Conservation (phyloP, 2,113 vertebrate genomes). For the Hydropotes inermis region DNA sequence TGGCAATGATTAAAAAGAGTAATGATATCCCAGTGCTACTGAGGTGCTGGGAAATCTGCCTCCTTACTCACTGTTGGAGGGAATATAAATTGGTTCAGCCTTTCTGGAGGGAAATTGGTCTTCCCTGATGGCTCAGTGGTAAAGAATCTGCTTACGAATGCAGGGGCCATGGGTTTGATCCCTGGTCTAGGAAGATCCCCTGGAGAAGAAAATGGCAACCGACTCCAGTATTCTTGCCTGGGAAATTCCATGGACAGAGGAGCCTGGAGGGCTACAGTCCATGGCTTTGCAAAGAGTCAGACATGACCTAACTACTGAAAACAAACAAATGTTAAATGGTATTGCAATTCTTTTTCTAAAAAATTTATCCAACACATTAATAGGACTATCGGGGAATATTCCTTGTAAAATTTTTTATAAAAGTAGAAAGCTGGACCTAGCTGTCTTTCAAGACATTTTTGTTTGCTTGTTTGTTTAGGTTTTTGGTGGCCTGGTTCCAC, state of each 20-base stretch:
- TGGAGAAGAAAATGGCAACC: neutral
- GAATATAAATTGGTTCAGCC: neutral
- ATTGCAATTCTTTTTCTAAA: constrained; percentile 21
- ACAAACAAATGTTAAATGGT: neutral
- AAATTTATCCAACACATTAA: neutral
- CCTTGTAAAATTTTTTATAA: neutral
- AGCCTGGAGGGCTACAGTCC: neutral
- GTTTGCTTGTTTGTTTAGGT: neutral
- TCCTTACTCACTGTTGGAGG: neutral
- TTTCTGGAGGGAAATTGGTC: neutral
- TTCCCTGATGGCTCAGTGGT: neutral
- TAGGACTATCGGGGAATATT: neutral
- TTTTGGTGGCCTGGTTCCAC: neutral
- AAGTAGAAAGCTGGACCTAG: neutral
- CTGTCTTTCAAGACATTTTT: neutral
- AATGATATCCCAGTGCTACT: neutral
- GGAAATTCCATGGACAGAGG: neutral
- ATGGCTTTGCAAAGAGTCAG: neutral
- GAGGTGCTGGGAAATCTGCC: neutral
- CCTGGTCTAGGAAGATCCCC: neutral
- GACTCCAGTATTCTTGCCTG: neutral
- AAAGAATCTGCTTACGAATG: neutral
- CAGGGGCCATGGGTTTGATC: neutral
- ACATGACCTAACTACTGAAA: neutral
- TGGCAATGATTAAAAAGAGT: neutral